Evolutionary conservation across 2,888 invertebrate genomes (phyloP).

Genomic region (Sturmia bella): DNA sequence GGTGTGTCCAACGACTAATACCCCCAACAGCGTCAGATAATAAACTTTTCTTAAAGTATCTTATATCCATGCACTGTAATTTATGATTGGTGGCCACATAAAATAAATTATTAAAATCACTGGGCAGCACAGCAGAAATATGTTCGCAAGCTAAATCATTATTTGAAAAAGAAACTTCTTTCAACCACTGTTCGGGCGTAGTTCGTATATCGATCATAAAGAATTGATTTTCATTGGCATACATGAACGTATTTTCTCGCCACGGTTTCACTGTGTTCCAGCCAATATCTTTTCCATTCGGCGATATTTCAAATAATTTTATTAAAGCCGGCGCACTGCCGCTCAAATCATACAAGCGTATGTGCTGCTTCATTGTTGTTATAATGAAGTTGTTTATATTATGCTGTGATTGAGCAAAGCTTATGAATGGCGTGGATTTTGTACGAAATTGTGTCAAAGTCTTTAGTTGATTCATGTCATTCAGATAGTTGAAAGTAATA

Average conservation of each 20-base stretch:
- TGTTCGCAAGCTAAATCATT: conserved; percentile 73
- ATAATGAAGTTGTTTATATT: conserved; percentile 73
- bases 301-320: conserved; percentile 65
- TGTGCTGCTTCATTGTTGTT: conserved; percentile 75
- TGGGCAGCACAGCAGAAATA: conserved; percentile 75
- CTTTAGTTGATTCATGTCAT: conserved; percentile 34
- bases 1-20: conserved; percentile 78
- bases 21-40: conserved; percentile 69
- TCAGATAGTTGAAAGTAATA: conserved; percentile 74
- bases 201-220: conserved; percentile 76
- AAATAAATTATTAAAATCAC: conserved; percentile 75
- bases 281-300: conserved; percentile 59
- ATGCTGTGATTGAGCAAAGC: conserved; percentile 74
- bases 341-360: conserved; percentile 75
- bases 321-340: conserved; percentile 50
- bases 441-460: conserved; percentile 67
- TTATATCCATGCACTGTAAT: conserved; percentile 77
- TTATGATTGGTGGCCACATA: conserved; percentile 80
- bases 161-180: conserved; percentile 44
- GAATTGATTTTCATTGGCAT: conserved; percentile 74
- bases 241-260: conserved; percentile 75
- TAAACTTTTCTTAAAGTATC: conserved; percentile 73
- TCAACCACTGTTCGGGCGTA: conserved; percentile 71
- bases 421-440: conserved; percentile 75
- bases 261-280: conserved; percentile 76